Conservation (phyloP, 2,888 invertebrate genomes). For the Aporophyla nigra region DNA sequence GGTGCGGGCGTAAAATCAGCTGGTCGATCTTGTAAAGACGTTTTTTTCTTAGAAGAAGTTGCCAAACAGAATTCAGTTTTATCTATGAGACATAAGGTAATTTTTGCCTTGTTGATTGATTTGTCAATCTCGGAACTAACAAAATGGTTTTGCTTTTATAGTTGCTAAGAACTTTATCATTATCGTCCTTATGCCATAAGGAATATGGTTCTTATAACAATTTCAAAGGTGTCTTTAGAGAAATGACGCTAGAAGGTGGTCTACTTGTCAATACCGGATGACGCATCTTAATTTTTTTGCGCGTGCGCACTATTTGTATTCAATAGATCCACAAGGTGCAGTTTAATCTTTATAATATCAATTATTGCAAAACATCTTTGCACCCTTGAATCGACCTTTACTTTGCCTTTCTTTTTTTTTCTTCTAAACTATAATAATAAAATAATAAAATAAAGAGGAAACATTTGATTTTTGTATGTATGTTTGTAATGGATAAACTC, state of each 20-base stretch:
- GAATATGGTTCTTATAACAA: constrained; percentile 10
- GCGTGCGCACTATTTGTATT: constrained; percentile 45
- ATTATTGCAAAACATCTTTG: constrained; percentile 43
- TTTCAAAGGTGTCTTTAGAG: not conserved
- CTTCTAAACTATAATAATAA: not conserved
- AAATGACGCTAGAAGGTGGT: constrained; percentile 40
- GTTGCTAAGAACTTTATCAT: not conserved
- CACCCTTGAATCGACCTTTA: constrained; percentile 15
- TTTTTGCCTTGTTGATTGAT: not conserved
- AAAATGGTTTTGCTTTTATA: constrained; percentile 15
- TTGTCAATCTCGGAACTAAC: constrained; percentile 23
- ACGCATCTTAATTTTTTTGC: constrained; percentile 60
- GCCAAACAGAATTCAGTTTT: constrained; percentile 25
- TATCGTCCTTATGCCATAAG: constrained; percentile 25
- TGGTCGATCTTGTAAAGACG: constrained; percentile 71
- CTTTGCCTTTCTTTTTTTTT: not conserved
- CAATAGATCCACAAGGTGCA: constrained; percentile 66
- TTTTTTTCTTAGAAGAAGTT: constrained; percentile 39
- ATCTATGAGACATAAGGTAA: not conserved
- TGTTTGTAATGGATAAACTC: too few relatives aligned
- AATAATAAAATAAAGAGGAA: too few relatives aligned
- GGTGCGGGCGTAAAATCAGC: constrained; percentile 86
- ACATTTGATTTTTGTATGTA: too few relatives aligned
- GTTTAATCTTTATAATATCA: constrained; percentile 42
- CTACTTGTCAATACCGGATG: constrained; percentile 64